A percentile compares a stretch with the other conserved stretches of the same genome.
Evolutionary conservation across 2,113 vertebrate species (phyloP).

Genomic region (Thamnaconus septentrionalis): DNA sequence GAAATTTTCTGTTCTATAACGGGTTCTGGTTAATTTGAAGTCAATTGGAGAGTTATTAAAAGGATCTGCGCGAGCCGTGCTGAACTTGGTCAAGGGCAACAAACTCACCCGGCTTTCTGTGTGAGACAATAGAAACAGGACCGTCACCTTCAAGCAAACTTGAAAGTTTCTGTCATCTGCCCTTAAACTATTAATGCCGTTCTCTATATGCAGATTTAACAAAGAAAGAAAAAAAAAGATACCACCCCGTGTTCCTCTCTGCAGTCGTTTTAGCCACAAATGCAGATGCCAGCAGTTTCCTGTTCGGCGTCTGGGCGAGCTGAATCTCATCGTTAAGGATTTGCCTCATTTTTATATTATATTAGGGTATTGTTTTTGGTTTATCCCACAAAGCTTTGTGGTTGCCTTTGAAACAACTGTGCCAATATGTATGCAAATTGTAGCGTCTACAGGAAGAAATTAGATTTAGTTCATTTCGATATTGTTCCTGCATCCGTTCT

Average conservation of each 20-base stretch:
- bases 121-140: slow-evolving; percentile 34
- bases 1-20: slow-evolving; percentile 77
- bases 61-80: slow-evolving; percentile 70
- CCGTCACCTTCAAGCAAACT: slow-evolving; percentile 59
- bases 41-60: slow-evolving; percentile 82
- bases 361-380: slow-evolving; percentile 39
- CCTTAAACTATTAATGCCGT: slow-evolving; percentile 2
- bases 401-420: slow-evolving; percentile 60
- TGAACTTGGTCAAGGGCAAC: slow-evolving; percentile 81
- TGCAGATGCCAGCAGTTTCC: slow-evolving; percentile 9
- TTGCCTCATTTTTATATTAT: slow-evolving; percentile 43
- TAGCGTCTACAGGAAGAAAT: slow-evolving; percentile 53
- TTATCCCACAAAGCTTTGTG: slow-evolving; percentile 55
- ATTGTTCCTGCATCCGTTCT: slow-evolving; percentile 31
- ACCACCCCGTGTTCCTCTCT: not conserved
- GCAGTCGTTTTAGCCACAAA: not conserved
- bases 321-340: slow-evolving; percentile 44
- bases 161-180: slow-evolving; percentile 40
- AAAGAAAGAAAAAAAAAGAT: not conserved
- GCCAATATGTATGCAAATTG: slow-evolving; percentile 76
- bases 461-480: slow-evolving; percentile 59
- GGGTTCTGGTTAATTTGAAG: slow-evolving; percentile 80
- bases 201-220: not conserved
- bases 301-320: slow-evolving; percentile 19
- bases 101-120: slow-evolving; percentile 58